Evolutionary conservation across 2,888 invertebrate genomes (phyloP), one percentile per base, ranked within the genome.

Genomic region (Brenthis hecate): DNA sequence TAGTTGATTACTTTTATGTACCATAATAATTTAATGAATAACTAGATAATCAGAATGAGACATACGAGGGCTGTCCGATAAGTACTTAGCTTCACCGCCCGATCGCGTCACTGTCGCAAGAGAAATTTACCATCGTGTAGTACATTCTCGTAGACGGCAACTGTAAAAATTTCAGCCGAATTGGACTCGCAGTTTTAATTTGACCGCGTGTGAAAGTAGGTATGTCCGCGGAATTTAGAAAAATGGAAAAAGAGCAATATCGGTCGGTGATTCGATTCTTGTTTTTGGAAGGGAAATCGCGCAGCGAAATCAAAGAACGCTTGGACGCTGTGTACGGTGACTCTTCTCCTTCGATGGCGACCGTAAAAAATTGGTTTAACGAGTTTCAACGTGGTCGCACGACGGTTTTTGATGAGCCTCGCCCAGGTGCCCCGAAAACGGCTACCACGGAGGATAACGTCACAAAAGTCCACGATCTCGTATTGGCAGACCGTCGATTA

Each of bases 201-300:
- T 70, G 57, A 71, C 56, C 36, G 51, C 67, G 56, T 66, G 67
- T 71, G 66, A 55, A 67, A 73, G 68, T 53, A 47, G 32, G 54
- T 67, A 67, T 71, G 67, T 70, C 68, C 55, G 47, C 64, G 47
- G 57, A 58, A 71, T 73, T 74, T 63, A 68, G 53, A 72, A 74
- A 72, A 74, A 75, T 73, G 68, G 70, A 73, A 73, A 74, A 75
- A 72, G 73, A 73, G 68, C 72, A 72, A 72, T 73, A 73, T 73
- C 73, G 72, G 65, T 74, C 71, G 65, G 69, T 75, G 71, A 74
- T 75, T 72, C 68, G 68, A 72, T 74, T 74, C 66, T 72, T 68
- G 56, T 72, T 73, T 74, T 73, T 76, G 71, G 70, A 73, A 70
- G 70, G 72, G 65, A 72, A 73, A 68, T 70, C 69, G 72, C 70